Evolutionary conservation across 2,888 invertebrate genomes (phyloP).

Genomic region (Melieria picta): DNA sequence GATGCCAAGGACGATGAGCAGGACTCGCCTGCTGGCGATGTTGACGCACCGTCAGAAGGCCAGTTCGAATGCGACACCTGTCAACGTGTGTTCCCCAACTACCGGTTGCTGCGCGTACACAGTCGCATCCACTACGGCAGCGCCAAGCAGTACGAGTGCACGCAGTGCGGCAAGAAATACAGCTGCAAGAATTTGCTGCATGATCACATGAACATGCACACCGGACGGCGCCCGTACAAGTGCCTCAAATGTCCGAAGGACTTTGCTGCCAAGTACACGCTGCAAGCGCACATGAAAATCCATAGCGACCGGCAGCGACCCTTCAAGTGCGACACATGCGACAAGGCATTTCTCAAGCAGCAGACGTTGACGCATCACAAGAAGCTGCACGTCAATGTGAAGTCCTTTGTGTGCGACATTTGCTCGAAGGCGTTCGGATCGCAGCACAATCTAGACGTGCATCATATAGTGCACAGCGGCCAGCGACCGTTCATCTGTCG

Average conservation of each 20-base stretch:
- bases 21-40: constrained; percentile 66
- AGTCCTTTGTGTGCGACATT: constrained; percentile 59
- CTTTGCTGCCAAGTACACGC: constrained; percentile 83
- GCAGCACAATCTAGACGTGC: constrained; percentile 80
- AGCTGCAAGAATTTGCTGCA: constrained; percentile 75
- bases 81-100: constrained; percentile 71
- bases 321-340: constrained; percentile 74
- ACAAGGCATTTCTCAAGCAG: constrained; percentile 79
- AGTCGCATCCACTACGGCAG: constrained; percentile 72
- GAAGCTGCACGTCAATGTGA: constrained; percentile 77
- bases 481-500: constrained; percentile 77
- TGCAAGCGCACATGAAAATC: constrained; percentile 79
- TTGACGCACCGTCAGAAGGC: not conserved
- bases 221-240: constrained; percentile 74
- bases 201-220: constrained; percentile 80
- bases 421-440: constrained; percentile 79
- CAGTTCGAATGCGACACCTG: constrained; percentile 66
- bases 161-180: constrained; percentile 75
- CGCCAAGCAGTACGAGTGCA: constrained; percentile 74
- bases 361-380: constrained; percentile 81
- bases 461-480: constrained; percentile 82
- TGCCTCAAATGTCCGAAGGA: constrained; percentile 76
- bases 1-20: constrained; percentile 72
- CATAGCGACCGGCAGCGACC: constrained; percentile 77
- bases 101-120: constrained; percentile 72